A percentile compares a stretch with the other conserved stretches of the same genome.
These are phyloP conservation scores for Chloromyia formosa DNA, from an alignment of 2,888 invertebrate species.

Conservation along the genomic window DNA sequence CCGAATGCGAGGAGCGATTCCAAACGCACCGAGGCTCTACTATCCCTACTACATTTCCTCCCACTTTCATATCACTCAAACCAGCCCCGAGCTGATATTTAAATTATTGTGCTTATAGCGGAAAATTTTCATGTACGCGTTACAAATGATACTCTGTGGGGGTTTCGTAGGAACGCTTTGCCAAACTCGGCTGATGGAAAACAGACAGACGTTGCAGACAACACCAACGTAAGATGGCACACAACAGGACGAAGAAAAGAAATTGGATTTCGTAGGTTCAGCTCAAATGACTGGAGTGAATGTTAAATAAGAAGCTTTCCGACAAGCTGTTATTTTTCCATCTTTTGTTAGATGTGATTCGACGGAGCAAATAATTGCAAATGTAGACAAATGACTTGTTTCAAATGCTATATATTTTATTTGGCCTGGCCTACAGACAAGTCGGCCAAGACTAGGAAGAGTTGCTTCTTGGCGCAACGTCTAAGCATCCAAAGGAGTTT, in stretches of 20 bases:
- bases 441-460: not conserved
- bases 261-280: not conserved
- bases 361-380: slow-evolving; percentile 50
- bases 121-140: slow-evolving; percentile 43
- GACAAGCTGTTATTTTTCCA: slow-evolving; percentile 32
- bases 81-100: slow-evolving; percentile 35
- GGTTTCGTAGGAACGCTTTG: not conserved
- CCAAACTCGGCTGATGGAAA: not conserved
- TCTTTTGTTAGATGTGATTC: slow-evolving; percentile 47
- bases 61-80: slow-evolving; percentile 3
- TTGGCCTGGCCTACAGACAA: not conserved
- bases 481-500: not conserved
- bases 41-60: not conserved
- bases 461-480: not conserved
- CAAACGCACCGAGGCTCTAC: slow-evolving; percentile 41
- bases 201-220: slow-evolving; percentile 6
- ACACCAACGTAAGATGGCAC: not conserved
- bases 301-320: slow-evolving; percentile 11
- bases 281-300: not conserved
- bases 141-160: slow-evolving; percentile 14
- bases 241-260: not conserved
- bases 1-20: too few species aligned
- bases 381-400: slow-evolving; percentile 50
- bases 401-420: slow-evolving; percentile 24
- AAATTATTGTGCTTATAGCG: slow-evolving; percentile 46